phyloP scores from a whole-genome alignment of 2,113 vertebrate genomes.

The Cepphus grylle region DNA sequence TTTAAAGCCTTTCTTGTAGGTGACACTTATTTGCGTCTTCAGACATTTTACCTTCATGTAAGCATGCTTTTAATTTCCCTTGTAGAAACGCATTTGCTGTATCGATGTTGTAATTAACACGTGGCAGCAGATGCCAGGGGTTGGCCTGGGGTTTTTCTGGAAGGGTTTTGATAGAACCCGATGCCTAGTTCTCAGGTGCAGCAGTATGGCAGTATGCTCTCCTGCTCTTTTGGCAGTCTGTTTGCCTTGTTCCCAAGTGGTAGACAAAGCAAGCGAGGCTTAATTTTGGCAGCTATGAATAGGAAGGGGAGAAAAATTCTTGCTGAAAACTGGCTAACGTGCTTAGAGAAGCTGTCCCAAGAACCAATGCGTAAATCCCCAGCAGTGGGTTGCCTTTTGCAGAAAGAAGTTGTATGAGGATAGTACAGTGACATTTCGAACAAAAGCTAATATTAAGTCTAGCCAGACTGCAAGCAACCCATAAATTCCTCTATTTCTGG shows the following conservation, averaged over 20 bases:
- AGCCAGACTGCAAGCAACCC: background rate
- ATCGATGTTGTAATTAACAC: background rate
- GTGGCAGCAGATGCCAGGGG: background rate
- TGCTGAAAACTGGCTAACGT: background rate
- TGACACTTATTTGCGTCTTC: constrained; percentile 15
- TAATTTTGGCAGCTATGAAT: background rate
- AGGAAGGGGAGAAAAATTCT: background rate
- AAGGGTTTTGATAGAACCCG: background rate
- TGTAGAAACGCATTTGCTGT: background rate
- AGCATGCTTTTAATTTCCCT: constrained; percentile 3
- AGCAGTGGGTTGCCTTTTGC: background rate
- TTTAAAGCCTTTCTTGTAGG: constrained; percentile 37
- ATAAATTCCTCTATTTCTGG: background rate
- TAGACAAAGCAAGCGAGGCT: background rate
- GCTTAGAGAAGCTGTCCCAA: background rate
- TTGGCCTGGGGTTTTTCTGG: background rate
- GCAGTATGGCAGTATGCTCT: background rate
- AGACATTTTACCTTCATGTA: constrained; percentile 1
- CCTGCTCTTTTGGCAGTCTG: background rate
- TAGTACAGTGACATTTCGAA: background rate
- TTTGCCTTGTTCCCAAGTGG: background rate
- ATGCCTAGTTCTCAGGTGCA: background rate
- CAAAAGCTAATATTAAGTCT: background rate
- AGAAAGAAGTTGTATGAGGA: background rate
- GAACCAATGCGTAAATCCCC: background rate